Evolutionary conservation across 1,140 invertebrate genomes (phyloP), one percentile per base, ranked within the genome.

Genomic region (Thalassaphorura encarpata): DNA sequence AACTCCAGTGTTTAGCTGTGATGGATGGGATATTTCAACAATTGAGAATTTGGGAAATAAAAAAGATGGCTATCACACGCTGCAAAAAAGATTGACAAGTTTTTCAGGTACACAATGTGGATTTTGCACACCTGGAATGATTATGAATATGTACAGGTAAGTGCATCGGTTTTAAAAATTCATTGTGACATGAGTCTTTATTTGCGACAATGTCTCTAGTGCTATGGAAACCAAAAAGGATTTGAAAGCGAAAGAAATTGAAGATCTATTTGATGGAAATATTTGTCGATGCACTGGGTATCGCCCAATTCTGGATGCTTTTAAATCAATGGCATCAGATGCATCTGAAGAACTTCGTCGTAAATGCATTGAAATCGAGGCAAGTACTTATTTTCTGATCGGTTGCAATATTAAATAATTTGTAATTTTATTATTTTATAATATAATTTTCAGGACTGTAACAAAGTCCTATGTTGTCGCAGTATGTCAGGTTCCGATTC

Each of bases 201-300:
- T 45, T 11, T 13, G 47, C 63, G 61, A 11, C 66, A 62, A 50
- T 53, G 60, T 29, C 13, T 16, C 26, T 11, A 24, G 19, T 23
- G 23, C 26, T 15, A 48, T 21, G 27, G 6, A 58, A 29, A 19
- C 19, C 2, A 58, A 58, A 19, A 54, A 29, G 23, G 40, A 53
- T 27, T 67, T 82, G 6, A 82, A 75, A 0, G 82, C 81, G 78
- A 16, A 75, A 28, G 76, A 85, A 62, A 74, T 87, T 15, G 84
- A 88, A 68, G 80, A 85, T 66, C 79, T 81, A 0, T 82, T 87
- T 67, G 83, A 82, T 1, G 80, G 87, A 46, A 89, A 89, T 66
- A 78, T 90, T n/a, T 90, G 88, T 56, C 71, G 88, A 49, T 91
- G 88, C 68, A 91, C 88, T 1, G 88, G 88, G 0, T 91, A 89